Percentiles rank a stretch among this genome's conserved stretches.
phyloP scores from a whole-genome alignment of 2,888 invertebrate species.

The Cenopis cana region DNA sequence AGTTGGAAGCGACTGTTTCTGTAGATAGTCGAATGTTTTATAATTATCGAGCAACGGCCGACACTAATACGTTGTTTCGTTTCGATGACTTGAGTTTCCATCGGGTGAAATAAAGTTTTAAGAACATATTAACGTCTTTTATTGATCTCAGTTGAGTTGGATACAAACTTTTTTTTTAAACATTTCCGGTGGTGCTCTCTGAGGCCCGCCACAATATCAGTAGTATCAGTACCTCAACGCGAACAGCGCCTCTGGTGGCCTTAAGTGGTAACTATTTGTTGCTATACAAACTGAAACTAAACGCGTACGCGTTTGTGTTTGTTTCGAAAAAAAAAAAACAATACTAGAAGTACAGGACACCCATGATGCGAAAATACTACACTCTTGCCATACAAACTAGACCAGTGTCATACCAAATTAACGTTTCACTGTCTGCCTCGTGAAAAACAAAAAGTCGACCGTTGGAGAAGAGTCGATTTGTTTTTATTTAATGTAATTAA shows the following conservation, averaged over 20 bases:
- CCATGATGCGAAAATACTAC: background rate
- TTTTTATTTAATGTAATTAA: too few species aligned
- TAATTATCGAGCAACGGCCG: slow-evolving; percentile 55
- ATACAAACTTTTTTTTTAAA: slow-evolving; percentile 1
- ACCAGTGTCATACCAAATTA: background rate
- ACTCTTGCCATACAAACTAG: background rate
- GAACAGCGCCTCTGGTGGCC: too few species aligned
- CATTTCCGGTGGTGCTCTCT: too few species aligned
- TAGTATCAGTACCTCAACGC: too few species aligned
- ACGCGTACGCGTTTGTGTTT: too few species aligned
- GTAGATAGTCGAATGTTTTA: slow-evolving; percentile 68
- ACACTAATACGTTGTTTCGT: slow-evolving; percentile 77
- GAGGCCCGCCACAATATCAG: too few species aligned
- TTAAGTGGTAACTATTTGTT: too few species aligned
- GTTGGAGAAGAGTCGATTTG: too few species aligned
- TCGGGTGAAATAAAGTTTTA: slow-evolving; percentile 84
- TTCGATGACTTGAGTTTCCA: slow-evolving; percentile 78
- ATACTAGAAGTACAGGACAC: background rate
- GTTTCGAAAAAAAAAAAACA: too few species aligned
- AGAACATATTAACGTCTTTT: slow-evolving; percentile 64
- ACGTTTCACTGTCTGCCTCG: background rate
- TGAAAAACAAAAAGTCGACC: too few species aligned
- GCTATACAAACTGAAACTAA: too few species aligned
- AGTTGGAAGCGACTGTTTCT: slow-evolving; percentile 54
- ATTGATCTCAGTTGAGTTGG: slow-evolving; percentile 46